phyloP scores from a whole-genome alignment of 1,140 invertebrate genomes.

The Drosophila bocki region DNA sequence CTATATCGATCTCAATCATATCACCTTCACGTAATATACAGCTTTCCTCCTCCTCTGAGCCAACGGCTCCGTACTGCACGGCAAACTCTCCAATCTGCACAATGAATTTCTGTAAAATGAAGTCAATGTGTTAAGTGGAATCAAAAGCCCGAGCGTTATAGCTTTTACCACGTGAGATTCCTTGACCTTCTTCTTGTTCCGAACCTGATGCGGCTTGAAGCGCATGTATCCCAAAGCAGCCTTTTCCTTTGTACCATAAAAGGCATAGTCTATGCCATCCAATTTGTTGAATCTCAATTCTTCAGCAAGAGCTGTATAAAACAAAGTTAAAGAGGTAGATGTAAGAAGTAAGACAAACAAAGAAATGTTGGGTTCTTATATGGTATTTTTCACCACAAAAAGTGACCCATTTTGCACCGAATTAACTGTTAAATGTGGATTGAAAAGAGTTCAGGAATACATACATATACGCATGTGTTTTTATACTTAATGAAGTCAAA shows the following conservation, averaged over 20 bases:
- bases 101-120: conserved; percentile 51
- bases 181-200: conserved; percentile 41
- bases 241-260: conserved; percentile 53
- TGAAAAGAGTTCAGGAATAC: too few relatives aligned
- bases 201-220: conserved; percentile 55
- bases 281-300: conserved; percentile 45
- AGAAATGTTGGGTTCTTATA: too few relatives aligned
- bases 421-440: too few relatives aligned
- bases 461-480: too few relatives aligned
- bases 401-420: too few relatives aligned
- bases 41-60: conserved; percentile 7
- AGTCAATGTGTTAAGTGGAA: background rate
- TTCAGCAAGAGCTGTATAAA: conserved; percentile 29
- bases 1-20: conserved; percentile 61
- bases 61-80: conserved; percentile 7
- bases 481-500: background rate
- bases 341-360: background rate
- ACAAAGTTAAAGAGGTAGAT: background rate
- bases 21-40: conserved; percentile 50
- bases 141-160: background rate
- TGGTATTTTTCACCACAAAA: too few relatives aligned
- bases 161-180: conserved; percentile 36
- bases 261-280: conserved; percentile 64
- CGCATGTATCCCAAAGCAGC: conserved; percentile 62
- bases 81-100: conserved; percentile 52